phyloP scores from a whole-genome alignment of 1,140 invertebrate genomes.

The Drosophila leontia region DNA sequence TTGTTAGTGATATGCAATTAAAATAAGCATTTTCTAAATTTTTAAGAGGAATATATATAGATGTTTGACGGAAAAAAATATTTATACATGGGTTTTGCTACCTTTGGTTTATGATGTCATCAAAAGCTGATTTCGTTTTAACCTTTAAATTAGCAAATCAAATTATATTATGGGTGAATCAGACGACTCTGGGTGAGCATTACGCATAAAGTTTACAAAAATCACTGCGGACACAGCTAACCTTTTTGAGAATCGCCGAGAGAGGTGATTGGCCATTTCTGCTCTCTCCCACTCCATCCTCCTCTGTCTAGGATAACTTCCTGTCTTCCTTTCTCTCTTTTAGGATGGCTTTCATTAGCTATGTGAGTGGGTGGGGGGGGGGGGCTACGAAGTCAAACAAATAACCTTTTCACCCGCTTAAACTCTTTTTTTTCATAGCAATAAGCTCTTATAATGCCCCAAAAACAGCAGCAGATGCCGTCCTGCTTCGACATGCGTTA shows the following conservation, averaged over 20 bases:
- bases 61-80: neutral
- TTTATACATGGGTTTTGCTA: too few species aligned
- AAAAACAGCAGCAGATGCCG: slow-evolving; percentile 1
- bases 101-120: slow-evolving; percentile 23
- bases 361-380: neutral
- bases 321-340: neutral
- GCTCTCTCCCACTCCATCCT: too few species aligned
- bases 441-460: slow-evolving; percentile 32
- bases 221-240: neutral
- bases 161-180: slow-evolving; percentile 12
- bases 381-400: neutral
- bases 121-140: slow-evolving; percentile 13
- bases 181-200: slow-evolving; percentile 2
- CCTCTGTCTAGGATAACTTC: neutral
- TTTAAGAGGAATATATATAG: neutral
- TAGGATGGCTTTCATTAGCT: slow-evolving; percentile 20
- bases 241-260: slow-evolving; percentile 19
- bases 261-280: slow-evolving; percentile 1
- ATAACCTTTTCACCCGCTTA: neutral
- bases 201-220: slow-evolving; percentile 16
- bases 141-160: slow-evolving; percentile 39
- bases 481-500: slow-evolving; percentile 25
- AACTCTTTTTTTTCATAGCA: neutral
- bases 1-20: neutral
- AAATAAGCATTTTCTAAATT: neutral